Base-by-base conservation (phyloP, 1,140 invertebrate genomes). In the Acromyrmex charruanus region DNA sequence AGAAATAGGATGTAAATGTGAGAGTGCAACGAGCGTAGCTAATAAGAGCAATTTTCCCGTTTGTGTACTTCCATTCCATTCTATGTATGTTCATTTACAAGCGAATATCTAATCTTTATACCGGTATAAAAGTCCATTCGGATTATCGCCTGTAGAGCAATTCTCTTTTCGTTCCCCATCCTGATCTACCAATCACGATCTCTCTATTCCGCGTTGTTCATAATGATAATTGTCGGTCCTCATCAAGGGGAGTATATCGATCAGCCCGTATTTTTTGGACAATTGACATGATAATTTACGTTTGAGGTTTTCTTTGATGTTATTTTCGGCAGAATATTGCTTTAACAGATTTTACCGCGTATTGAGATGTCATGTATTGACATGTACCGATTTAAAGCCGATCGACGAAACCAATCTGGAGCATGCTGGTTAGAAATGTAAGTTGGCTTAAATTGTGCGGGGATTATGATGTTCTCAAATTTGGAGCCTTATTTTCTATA, bases 201-300 rank as follows among this genome's bases (percentile, higher is more conserved):
- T 91, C 87, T 88, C 21, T 85, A 75, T 91, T 87, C 82, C 86
- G 88, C 53, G 18, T n/a, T 39, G 89, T 92, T 93, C 90, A 77
- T 92, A 92, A 94, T 90, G 92, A 94, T 93, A 93, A 94, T 94
- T 94, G 93, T 94, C 93, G 91, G 91, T 93, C 89, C 85, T 69
- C 85, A 51, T 80, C 71, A 84, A 87, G 25, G 58, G 58, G n/a
- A 53, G 21, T 55, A 82, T 90, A 91, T 90, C 85, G 87, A 89
- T 89, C 85, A 74, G 53, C 63, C 68, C 71, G 61, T 72, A 80
- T 72, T 88, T 63, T 72, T 88, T 63, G 18, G 6, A 71, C 51
- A n/a, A 81, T 58, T 39, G 12, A 49, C 25, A 7, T 12, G 6
- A 59, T 61, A 53, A 75, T 61, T 74, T 63, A 31, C 39, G 28